These are phyloP conservation scores for Oreotrochilus melanogaster DNA, from an alignment of 2,113 vertebrate species.

Conservation along the genomic window DNA sequence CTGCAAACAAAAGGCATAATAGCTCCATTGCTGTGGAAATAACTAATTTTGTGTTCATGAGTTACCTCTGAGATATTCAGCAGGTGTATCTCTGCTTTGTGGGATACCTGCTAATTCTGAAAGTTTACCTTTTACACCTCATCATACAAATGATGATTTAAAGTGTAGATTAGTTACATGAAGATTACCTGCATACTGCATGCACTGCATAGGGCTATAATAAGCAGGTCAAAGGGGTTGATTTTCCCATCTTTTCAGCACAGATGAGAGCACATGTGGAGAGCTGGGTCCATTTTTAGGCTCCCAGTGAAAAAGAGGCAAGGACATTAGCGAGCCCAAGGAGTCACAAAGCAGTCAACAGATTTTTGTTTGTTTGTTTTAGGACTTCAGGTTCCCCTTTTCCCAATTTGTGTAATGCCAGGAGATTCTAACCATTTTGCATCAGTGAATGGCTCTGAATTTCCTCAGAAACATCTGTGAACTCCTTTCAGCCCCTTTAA, in stretches of 20 bases:
- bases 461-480: neutral
- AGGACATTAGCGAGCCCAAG: neutral
- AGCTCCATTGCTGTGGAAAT: neutral
- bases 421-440: neutral
- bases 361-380: neutral
- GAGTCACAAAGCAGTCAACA: accelerated
- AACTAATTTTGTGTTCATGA: neutral
- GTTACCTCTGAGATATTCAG: neutral
- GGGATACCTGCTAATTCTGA: neutral
- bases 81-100: neutral
- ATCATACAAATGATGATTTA: neutral
- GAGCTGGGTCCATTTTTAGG: neutral
- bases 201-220: neutral
- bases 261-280: neutral
- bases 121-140: neutral
- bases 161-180: neutral
- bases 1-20: neutral
- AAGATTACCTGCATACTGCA: neutral
- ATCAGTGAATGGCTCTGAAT: neutral
- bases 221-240: neutral
- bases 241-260: neutral
- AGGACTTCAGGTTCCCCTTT: neutral
- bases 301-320: neutral
- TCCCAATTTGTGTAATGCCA: neutral
- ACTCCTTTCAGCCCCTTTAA: neutral